These are phyloP conservation scores for Drosophila eugracilis DNA, from an alignment of 1,140 invertebrate species.

Conservation along the genomic window DNA sequence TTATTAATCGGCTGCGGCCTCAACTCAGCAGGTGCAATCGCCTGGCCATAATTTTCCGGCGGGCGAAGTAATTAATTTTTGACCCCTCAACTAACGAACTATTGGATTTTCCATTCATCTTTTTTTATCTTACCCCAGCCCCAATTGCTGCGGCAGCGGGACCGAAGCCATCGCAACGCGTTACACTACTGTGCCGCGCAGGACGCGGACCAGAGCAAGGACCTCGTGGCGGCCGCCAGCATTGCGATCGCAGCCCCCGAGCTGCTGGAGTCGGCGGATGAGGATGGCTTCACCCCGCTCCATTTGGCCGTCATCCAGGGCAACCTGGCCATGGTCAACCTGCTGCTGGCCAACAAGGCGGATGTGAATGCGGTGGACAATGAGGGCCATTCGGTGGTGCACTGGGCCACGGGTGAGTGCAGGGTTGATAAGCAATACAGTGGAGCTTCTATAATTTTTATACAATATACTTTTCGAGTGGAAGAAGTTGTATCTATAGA, in stretches of 20 bases:
- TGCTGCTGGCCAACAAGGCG: conserved; percentile 92
- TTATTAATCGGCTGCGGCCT: conserved; percentile 65
- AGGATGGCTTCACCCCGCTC: conserved; percentile 96
- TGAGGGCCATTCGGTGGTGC: conserved; percentile 97
- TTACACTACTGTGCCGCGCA: conserved; percentile 94
- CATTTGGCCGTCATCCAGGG: conserved; percentile 97
- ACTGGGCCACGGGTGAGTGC: conserved; percentile 97
- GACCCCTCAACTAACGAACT: neutral
- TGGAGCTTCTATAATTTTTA: neutral
- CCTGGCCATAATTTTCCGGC: conserved; percentile 5
- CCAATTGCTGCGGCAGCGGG: conserved; percentile 87
- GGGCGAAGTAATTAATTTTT: conserved; percentile 38
- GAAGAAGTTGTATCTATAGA: too few relatives aligned
- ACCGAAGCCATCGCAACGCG: conserved; percentile 93
- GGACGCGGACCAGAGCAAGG: conserved; percentile 86
- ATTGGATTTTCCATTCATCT: neutral
- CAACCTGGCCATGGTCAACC: conserved; percentile 92
- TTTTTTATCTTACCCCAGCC: conserved; percentile 85
- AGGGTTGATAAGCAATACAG: neutral
- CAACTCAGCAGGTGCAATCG: conserved; percentile 10
- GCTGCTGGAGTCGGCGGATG: conserved; percentile 92
- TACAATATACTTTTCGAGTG: too few relatives aligned
- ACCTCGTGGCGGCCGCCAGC: conserved; percentile 87
- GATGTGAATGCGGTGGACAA: conserved; percentile 95
- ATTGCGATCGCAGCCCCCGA: conserved; percentile 90